phyloP scores from a whole-genome alignment of 2,113 vertebrate genomes.

The Thunnus thynnus region DNA sequence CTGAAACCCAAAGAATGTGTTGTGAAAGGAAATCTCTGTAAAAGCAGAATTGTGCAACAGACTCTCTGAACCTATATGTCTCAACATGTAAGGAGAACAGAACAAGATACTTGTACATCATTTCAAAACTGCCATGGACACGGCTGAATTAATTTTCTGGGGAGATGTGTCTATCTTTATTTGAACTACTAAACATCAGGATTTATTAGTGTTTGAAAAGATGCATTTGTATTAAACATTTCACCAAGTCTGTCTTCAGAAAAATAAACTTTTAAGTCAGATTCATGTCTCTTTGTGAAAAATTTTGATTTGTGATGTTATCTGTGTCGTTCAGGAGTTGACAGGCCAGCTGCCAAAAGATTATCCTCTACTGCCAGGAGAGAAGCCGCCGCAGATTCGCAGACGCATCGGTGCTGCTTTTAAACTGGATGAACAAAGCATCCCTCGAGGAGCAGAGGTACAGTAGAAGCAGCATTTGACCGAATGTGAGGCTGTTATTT shows the following conservation, averaged over 20 bases:
- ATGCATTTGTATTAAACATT: conserved; percentile 19
- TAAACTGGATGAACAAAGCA: conserved; percentile 88
- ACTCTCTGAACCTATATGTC: conserved; percentile 67
- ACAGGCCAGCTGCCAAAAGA: conserved; percentile 89
- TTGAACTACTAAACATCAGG: not conserved
- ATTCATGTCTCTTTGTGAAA: not conserved
- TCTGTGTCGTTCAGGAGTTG: conserved; percentile 86
- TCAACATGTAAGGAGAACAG: conserved; percentile 70
- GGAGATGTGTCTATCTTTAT: not conserved
- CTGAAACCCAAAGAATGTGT: conserved; percentile 68
- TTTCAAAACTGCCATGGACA: conserved; percentile 35
- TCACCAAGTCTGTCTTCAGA: not conserved
- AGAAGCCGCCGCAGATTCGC: conserved; percentile 89
- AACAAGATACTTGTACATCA: conserved; percentile 41
- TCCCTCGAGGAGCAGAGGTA: conserved; percentile 85
- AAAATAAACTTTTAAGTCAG: conserved; percentile 7
- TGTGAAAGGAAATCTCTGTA: conserved; percentile 68
- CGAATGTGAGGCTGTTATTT: not conserved
- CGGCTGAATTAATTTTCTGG: conserved; percentile 14
- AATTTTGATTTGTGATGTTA: conserved; percentile 29
- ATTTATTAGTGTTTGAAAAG: conserved; percentile 1
- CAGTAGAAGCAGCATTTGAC: conserved; percentile 2
- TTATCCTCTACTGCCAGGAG: conserved; percentile 90
- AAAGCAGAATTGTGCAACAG: conserved; percentile 76
- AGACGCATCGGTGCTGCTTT: conserved; percentile 91